phyloP scores from a whole-genome alignment of 2,797 vertebrate genomes.

The Sternotherus odoratus region DNA sequence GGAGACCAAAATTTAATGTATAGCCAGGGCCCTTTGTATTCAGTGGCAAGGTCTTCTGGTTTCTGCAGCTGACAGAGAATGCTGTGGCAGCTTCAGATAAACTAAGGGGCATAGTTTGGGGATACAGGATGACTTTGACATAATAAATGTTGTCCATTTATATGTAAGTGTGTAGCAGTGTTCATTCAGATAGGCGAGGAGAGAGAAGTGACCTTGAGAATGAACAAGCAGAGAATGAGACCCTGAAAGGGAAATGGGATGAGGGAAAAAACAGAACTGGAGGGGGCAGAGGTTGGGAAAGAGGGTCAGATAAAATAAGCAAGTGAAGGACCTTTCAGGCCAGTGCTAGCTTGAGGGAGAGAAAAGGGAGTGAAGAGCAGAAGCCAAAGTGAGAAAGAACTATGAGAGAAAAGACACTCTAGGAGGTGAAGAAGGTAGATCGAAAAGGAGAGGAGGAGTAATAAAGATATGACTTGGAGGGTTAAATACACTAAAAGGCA shows the following conservation, averaged over 20 bases:
- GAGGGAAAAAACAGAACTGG: neutral
- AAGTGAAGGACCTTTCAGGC: slow-evolving; percentile 32
- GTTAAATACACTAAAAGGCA: slow-evolving; percentile 11
- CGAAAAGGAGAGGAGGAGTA: neutral
- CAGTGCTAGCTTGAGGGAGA: neutral
- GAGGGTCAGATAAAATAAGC: neutral
- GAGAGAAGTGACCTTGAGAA: neutral
- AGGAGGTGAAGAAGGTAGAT: slow-evolving; percentile 18
- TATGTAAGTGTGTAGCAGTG: neutral
- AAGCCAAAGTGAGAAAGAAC: neutral
- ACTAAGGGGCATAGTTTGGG: neutral
- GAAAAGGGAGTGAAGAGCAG: neutral
- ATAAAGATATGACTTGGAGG: neutral
- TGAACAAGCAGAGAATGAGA: neutral
- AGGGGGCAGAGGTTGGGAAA: slow-evolving; percentile 1
- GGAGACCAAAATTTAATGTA: neutral
- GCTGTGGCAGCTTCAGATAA: neutral
- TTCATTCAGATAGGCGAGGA: neutral
- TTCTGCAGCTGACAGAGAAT: neutral
- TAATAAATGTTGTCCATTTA: neutral
- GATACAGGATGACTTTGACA: neutral
- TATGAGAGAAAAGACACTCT: neutral
- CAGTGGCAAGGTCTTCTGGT: neutral
- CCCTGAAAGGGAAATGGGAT: neutral
- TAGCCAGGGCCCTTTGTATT: neutral